Evolutionary conservation across 2,888 invertebrate species (phyloP), one percentile per base, ranked within the genome.

Genomic region (Chaetogeoica ovagalla): DNA sequence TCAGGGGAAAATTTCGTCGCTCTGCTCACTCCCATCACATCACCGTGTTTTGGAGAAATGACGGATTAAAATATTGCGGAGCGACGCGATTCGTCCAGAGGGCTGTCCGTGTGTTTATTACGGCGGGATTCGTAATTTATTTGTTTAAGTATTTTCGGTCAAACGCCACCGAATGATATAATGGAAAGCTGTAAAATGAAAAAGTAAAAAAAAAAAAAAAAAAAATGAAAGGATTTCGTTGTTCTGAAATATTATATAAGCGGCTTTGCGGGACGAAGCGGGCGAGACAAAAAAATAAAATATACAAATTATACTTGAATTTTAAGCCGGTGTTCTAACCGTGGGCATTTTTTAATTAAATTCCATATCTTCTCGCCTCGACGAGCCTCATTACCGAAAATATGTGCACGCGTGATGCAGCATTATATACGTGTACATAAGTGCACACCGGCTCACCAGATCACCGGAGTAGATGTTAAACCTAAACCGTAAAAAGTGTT

Each of bases 271-370:
- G 43, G 39, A 11, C 8, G 37, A n/a, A 8, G 30, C 43, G 23
- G 5, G 39, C 21, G 37, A 21, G 15, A 55, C 21, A 30, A 13
- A 76, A 62, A 21, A 43, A 43, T 43, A 43, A 43, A 43, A 43
- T 43, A 43, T 9, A 43, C 55, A 79, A 55, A 71, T 70, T 70
- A 70, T 62, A 21, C 23, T 43, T 19, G 37, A 79, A 71, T 57
- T 71, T 62, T 79, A 79, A 79, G 79, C 71, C 55, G 65, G 55
- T n/a, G n/a, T 43, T 15, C 57, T 71, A 69, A 52, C n/a, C 59
- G 60, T 52, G 37, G 37, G 37, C 69, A 57, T 71, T 79, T 79
- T 77, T 79, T 79, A 79, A 79, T 79, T 79, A 79, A 79, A 79
- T 79, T 79, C 57, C 43, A 60, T 60, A 68, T 59, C 23, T 30